Evolutionary conservation across 2,113 vertebrate species (phyloP).

Genomic region (western clawed frog (Xenopus tropicalis)): UCB_Xtro_10.0 CM004444.2:36591001-36591500

Average conservation of each 20-base stretch:
- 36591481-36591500: too few species aligned
- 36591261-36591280: conserved; percentile 31
- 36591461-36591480: too few species aligned
- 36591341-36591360: background rate
- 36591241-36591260: conserved; percentile 24
- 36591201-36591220: conserved; percentile 26
- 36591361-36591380: background rate
- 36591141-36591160: conserved; percentile 16
- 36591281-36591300: conserved; percentile 36
- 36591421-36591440: too few species aligned
- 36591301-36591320: conserved; percentile 26
- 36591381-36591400: too few species aligned
- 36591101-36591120: background rate
- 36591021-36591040: too few species aligned
- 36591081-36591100: background rate
- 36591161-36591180: conserved; percentile 26
- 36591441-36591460: too few species aligned
- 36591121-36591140: conserved; percentile 16
- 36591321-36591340: conserved; percentile 19
- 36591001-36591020: too few species aligned
- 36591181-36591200: conserved; percentile 19
- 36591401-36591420: too few species aligned
- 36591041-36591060: too few species aligned
- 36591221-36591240: conserved; percentile 37
- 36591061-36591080: too few species aligned